Evolutionary conservation across 1,140 invertebrate genomes (phyloP), one percentile per base, ranked within the genome.

Genomic region (Alviniconcha marisindica): DNA sequence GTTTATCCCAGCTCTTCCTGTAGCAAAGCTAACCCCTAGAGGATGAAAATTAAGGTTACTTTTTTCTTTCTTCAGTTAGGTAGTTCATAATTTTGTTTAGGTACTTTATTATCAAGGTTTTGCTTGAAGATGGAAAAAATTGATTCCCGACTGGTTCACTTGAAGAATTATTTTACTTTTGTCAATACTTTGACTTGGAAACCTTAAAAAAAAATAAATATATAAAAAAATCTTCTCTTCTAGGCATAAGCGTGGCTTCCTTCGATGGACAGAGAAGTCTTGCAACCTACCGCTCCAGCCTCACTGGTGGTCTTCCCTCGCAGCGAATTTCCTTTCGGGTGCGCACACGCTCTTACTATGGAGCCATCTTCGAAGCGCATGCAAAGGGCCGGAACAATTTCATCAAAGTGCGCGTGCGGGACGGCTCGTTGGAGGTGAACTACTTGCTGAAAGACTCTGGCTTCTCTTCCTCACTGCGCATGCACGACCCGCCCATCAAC

Each of bases 191-290:
- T n/a, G n/a, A n/a, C n/a, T n/a, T n/a, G n/a, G n/a, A n/a, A n/a
- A n/a, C n/a, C n/a, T n/a, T n/a, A n/a, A n/a, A n/a, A n/a, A n/a
- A n/a, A n/a, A n/a, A n/a, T n/a, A n/a, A n/a, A n/a, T n/a, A n/a
- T n/a, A n/a, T n/a, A n/a, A n/a, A n/a, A n/a, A n/a, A n/a, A n/a
- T n/a, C n/a, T n/a, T n/a, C n/a, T n/a, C n/a, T 83, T 86, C 38
- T 83, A 91, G 90, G 91, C 82, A 77, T 87, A 60, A 83, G 85
- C 40, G 79, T 86, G 7, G 90, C 89, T 18, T 89, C 90, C 4
- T 92, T 92, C 44, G 74, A 83, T 60, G 84, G 83, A 12, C 56
- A 73, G 15, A 83, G 69, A 51, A 90, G 84, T 38, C 18, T 81
- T 18, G 54, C 85, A 2, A 74, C 76, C n/a, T 88, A 87, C 60